Evolutionary conservation across 1,140 invertebrate species (phyloP).

Genomic region (Heliconius melpomene): DNA sequence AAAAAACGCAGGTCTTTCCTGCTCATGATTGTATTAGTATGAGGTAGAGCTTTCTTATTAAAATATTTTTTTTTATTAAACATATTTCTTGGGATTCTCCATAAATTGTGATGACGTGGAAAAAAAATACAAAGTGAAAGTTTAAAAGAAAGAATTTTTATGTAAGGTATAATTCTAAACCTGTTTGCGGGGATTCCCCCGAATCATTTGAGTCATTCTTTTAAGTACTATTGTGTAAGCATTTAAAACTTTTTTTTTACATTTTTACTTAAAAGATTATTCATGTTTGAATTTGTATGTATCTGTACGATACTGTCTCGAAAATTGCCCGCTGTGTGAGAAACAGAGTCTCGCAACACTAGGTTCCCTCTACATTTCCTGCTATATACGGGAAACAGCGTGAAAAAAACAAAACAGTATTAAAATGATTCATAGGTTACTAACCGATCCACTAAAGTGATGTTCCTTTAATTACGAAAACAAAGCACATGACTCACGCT

Average conservation of each 20-base stretch:
- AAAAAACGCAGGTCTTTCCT: no score
- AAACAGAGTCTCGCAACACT: not conserved
- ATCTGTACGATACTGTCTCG: no score
- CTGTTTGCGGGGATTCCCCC: not conserved
- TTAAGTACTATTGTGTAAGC: not conserved
- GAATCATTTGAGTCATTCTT: not conserved
- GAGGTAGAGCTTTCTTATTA: no score
- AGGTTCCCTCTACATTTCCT: not conserved
- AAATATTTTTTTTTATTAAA: no score
- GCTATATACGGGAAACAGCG: no score
- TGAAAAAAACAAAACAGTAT: no score
- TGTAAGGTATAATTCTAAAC: not conserved
- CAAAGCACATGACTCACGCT: not conserved
- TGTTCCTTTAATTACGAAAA: not conserved
- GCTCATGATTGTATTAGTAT: no score
- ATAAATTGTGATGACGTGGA: not conserved
- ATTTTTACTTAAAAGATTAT: not conserved
- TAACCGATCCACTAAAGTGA: not conserved
- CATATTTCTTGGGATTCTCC: not conserved
- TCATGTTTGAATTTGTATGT: no score
- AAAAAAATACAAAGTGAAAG: not conserved
- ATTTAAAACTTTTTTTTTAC: not conserved
- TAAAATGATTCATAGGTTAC: not conserved
- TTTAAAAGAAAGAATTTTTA: not conserved
- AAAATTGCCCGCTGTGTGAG: no score